Evolutionary conservation across 2,888 invertebrate genomes (phyloP), one percentile per base, ranked within the genome.

Genomic region (Cataglyphis cursor): DNA sequence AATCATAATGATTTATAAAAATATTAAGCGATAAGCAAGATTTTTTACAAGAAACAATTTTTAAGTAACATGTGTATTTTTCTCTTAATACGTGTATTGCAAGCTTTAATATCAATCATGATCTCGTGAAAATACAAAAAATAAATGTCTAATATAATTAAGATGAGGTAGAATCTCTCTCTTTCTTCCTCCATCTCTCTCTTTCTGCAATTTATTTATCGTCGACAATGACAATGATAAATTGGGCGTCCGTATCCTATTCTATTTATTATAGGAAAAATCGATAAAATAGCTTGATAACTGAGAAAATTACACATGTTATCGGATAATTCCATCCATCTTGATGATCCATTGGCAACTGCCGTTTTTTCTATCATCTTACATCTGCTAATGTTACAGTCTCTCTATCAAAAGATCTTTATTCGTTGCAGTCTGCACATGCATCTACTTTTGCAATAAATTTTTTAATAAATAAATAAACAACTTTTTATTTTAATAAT

Each of bases 311-410:
- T 64, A 64, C 48, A 51, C 48, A 51, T 51, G 15, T 48, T 48
- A 41, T 38, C 62, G 21, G 35, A 38, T 64, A n/a, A 64, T n/a
- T 38, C 6, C 64, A 64, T 64, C 38, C 38, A 64, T 64, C 38
- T 64, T 12, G 35, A 12, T 10, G 64, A n/a, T 64, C 38, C n/a
- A 21, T 64, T 6, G 21, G 10, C 21, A 21, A 51, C 8, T 6
- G 21, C 12, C 6, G 35, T 35, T 38, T 38, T 38, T 38, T 12
- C 21, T 38, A 64, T 64, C 38, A 62, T 62, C 31, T 35, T 31
- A 38, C 8, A 38, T 64, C 38, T 64, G 38, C 21, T n/a, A 62
- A 35, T 62, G 10, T 35, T 35, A 62, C 35, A 4, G n/a, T 9
- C 21, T 35, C 10, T 10, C 1, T 21, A 35, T 35, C 62, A 35